Percentiles rank a stretch among this genome's conserved stretches.
These are phyloP conservation scores for Prosopocoilus inquinatus DNA, from an alignment of 2,888 invertebrate genomes.

Conservation along the genomic window DNA sequence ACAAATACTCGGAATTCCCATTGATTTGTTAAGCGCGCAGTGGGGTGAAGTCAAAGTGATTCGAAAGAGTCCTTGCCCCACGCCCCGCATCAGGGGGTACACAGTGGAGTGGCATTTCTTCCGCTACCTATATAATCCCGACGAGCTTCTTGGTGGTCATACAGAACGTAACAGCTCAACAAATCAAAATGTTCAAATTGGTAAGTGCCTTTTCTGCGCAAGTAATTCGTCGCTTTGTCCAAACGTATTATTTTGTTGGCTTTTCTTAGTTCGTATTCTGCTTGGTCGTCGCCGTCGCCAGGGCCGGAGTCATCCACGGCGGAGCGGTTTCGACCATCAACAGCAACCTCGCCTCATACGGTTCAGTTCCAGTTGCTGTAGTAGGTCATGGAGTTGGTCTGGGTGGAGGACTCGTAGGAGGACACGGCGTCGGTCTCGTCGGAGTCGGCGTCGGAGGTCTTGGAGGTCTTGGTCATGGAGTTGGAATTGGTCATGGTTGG, in stretches of 20 bases:
- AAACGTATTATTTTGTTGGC: background rate
- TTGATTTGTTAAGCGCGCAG: no score
- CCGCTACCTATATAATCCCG: constrained; percentile 30
- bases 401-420: background rate
- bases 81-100: constrained; percentile 29
- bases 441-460: background rate
- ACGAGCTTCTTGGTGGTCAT: constrained; percentile 18
- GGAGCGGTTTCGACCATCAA: constrained; percentile 18
- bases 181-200: constrained; percentile 28
- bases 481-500: constrained; percentile 6
- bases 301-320: constrained; percentile 38
- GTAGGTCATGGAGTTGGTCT: constrained; percentile 18
- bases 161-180: constrained; percentile 20
- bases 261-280: constrained; percentile 54
- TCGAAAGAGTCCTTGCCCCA: constrained; percentile 31
- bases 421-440: background rate
- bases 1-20: no score
- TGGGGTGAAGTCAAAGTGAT: constrained; percentile 3
- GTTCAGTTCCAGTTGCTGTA: constrained; percentile 14
- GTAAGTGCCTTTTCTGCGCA: constrained; percentile 24
- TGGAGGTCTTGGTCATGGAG: background rate
- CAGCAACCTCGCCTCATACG: constrained; percentile 13
- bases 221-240: no score
- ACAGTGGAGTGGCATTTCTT: constrained; percentile 28
- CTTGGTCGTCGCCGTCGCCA: constrained; percentile 48